These are phyloP conservation scores for Dasysyrphus tricinctus DNA, from an alignment of 2,888 invertebrate species.

Conservation along the genomic window DNA sequence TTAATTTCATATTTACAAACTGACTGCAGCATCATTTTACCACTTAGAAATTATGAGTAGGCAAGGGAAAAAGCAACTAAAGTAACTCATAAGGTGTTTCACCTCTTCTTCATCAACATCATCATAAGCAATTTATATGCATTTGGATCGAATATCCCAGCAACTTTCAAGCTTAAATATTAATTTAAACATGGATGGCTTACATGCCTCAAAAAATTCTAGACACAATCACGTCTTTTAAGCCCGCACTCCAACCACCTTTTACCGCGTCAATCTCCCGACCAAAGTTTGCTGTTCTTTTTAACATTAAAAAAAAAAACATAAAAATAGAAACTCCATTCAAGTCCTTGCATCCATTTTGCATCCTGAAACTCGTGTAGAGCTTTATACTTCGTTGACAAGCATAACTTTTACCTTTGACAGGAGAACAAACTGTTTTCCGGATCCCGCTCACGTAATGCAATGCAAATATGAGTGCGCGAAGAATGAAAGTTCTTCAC, in stretches of 20 bases:
- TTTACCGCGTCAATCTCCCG: conserved; percentile 30
- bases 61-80: neutral
- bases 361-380: conserved; percentile 6
- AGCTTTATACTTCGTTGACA: conserved; percentile 58
- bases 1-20: conserved; percentile 60
- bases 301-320: conserved; percentile 17
- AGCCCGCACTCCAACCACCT: conserved; percentile 9
- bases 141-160: conserved; percentile 45
- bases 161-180: conserved; percentile 43
- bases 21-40: conserved; percentile 33
- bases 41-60: neutral
- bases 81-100: neutral
- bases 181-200: conserved; percentile 56
- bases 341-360: conserved; percentile 61
- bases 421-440: conserved; percentile 63
- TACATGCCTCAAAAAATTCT: conserved; percentile 39
- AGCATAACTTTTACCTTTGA: conserved; percentile 72
- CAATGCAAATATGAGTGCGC: conserved; percentile 59
- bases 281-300: conserved; percentile 39
- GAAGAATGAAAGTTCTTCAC: conserved; percentile 17
- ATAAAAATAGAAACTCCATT: conserved; percentile 1
- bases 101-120: neutral
- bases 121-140: conserved; percentile 53
- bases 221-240: conserved; percentile 60
- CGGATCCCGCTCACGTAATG: conserved; percentile 70